Percentiles rank a stretch among this genome's conserved stretches.
phyloP scores from a whole-genome alignment of 2,888 invertebrate species.

The Archaeoteleia sp. region DNA sequence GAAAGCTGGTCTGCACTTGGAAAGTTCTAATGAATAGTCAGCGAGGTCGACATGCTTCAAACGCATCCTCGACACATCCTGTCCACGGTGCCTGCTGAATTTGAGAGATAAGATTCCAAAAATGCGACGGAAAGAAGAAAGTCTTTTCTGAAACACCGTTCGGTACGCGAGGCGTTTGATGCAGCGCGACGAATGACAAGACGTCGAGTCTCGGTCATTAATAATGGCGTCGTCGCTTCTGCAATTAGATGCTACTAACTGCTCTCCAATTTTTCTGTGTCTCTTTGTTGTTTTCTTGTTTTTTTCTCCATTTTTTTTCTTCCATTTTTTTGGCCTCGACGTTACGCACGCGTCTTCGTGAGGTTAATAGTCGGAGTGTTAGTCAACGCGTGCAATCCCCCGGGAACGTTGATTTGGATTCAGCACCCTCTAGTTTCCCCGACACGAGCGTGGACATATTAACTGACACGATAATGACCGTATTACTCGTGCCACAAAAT shows the following conservation, averaged over 20 bases:
- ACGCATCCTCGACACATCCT: slow-evolving; percentile 12
- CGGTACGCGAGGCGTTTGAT: slow-evolving; percentile 9
- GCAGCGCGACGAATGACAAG: slow-evolving; percentile 65
- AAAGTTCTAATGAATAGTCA: slow-evolving; percentile 14
- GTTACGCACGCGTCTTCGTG: slow-evolving; percentile 43
- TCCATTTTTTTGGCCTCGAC: not conserved
- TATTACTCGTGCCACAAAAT: slow-evolving; percentile 1
- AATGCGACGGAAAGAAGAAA: slow-evolving; percentile 24
- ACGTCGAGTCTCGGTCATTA: slow-evolving; percentile 70
- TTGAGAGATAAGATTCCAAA: slow-evolving; percentile 1
- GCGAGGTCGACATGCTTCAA: slow-evolving; percentile 9
- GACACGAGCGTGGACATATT: slow-evolving; percentile 31
- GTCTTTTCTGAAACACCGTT: slow-evolving; percentile 38
- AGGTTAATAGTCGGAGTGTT: slow-evolving; percentile 35
- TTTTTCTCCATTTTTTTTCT: slow-evolving; percentile 41
- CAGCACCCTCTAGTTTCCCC: slow-evolving; percentile 3
- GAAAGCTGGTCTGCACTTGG: slow-evolving; percentile 10
- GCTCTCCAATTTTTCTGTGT: slow-evolving; percentile 8
- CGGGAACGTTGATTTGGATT: slow-evolving; percentile 42
- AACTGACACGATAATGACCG: slow-evolving; percentile 14
- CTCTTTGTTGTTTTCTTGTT: too few species aligned
- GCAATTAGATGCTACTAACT: slow-evolving; percentile 71
- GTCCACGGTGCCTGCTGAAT: not conserved
- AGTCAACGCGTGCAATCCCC: slow-evolving; percentile 43
- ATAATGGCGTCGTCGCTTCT: slow-evolving; percentile 72